Percentiles rank a stretch among this genome's conserved stretches.
Conservation (phyloP, 2,113 vertebrate species). For the Grallaria varia region DNA sequence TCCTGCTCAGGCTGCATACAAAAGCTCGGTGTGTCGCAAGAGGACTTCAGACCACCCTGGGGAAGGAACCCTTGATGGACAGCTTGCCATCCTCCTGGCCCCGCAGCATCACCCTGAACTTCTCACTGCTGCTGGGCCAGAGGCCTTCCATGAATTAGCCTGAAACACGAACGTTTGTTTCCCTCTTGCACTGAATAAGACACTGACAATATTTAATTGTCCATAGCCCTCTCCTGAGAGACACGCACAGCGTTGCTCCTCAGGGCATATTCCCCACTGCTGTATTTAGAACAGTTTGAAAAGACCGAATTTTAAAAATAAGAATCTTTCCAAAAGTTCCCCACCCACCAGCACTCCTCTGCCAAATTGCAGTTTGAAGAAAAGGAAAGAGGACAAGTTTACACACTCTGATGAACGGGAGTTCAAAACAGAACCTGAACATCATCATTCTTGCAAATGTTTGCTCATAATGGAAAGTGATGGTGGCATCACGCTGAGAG, state of each 20-base stretch:
- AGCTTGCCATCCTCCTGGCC: background rate
- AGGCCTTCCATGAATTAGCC: conserved; percentile 18
- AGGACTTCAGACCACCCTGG: background rate
- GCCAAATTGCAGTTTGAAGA: conserved; percentile 41
- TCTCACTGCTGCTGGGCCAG: conserved; percentile 1
- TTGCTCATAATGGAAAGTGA: background rate
- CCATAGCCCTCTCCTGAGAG: conserved; percentile 49
- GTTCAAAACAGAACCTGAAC: conserved; percentile 24
- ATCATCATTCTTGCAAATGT: background rate
- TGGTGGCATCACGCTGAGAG: background rate
- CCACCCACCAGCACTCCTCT: conserved; percentile 11
- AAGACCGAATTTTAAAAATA: conserved; percentile 23
- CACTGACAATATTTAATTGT: conserved; percentile 54
- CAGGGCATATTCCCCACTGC: conserved; percentile 40
- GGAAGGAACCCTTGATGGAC: conserved; percentile 14
- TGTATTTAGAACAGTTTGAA: conserved; percentile 59
- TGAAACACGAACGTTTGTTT: background rate
- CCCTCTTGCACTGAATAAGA: background rate
- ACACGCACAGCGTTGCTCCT: conserved; percentile 24
- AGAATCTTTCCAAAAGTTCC: conserved; percentile 24
- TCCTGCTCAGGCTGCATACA: background rate
- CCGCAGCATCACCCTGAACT: conserved; percentile 5
- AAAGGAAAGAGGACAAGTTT: conserved; percentile 16
- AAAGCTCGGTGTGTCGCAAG: conserved; percentile 44
- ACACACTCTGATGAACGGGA: background rate